Conservation (phyloP, 2,797 vertebrate species). For the Periophthalmus magnuspinnatus region DNA sequence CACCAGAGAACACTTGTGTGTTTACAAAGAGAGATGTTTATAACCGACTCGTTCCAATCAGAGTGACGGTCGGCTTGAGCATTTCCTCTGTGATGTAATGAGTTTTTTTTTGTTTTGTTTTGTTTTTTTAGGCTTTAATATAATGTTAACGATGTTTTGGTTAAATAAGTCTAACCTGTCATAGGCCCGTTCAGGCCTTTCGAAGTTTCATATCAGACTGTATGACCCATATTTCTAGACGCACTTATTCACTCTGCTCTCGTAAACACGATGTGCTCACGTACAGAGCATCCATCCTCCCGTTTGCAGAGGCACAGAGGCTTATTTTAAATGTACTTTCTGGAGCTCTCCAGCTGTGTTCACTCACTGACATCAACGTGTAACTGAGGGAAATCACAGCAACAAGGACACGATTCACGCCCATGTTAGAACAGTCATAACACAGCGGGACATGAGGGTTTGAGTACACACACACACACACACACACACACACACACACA, state of each 20-base stretch:
- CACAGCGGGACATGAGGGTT: not conserved
- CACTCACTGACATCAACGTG: constrained; percentile 17
- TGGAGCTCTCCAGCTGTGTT: constrained; percentile 33
- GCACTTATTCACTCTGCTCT: constrained; percentile 73
- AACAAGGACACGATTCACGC: constrained; percentile 20
- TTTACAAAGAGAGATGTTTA: too few species aligned
- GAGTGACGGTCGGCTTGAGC: too few species aligned
- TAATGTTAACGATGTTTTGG: too few species aligned
- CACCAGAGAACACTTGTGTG: too few species aligned
- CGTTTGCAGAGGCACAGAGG: constrained; percentile 34
- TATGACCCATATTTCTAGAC: constrained; percentile 74
- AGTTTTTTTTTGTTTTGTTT: too few species aligned
- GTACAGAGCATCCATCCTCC: constrained; percentile 63
- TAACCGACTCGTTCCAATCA: too few species aligned
- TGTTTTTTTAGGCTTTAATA: too few species aligned
- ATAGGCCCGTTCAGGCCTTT: constrained; percentile 66
- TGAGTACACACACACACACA: not conserved
- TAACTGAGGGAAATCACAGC: constrained; percentile 16
- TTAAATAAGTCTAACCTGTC: too few species aligned
- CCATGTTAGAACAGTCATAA: constrained; percentile 10
- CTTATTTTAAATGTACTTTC: constrained; percentile 43
- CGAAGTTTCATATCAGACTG: constrained; percentile 67
- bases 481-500: too few species aligned
- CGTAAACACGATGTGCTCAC: constrained; percentile 56
- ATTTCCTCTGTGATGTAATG: too few species aligned